Evolutionary conservation across 92 coral and sea anemone genomes (phyloP).

Genomic region (Bergia sp.): DNA sequence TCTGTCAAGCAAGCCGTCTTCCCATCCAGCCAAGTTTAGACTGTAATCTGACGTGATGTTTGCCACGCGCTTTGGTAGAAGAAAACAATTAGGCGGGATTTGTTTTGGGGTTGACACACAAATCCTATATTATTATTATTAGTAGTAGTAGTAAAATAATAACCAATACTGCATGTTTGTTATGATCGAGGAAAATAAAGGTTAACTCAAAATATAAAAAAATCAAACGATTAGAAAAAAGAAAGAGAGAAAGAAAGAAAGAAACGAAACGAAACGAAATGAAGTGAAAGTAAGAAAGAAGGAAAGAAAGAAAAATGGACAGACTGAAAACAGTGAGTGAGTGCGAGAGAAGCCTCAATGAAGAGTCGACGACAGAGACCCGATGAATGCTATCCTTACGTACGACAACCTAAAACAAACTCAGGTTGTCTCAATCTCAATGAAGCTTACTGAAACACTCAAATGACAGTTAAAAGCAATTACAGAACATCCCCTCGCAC

Average conservation of each 20-base stretch:
- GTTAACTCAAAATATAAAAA: background rate
- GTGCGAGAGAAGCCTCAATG: background rate
- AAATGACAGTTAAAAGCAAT: too few relatives aligned
- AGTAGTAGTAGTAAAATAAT: background rate
- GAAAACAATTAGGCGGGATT: too few relatives aligned
- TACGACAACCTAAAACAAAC: too few relatives aligned
- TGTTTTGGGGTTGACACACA: background rate
- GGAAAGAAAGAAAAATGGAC: background rate
- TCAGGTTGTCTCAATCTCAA: too few relatives aligned
- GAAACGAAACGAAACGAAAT: background rate
- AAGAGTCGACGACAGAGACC: background rate
- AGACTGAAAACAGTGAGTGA: background rate
- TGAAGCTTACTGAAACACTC: too few relatives aligned
- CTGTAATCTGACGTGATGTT: conserved; percentile 69
- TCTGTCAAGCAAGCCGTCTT: conserved; percentile 81
- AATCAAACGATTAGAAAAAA: background rate
- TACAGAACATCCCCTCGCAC: too few relatives aligned
- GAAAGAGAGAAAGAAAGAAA: background rate
- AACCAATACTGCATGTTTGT: background rate
- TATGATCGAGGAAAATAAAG: too few relatives aligned
- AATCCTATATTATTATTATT: background rate
- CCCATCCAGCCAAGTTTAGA: conserved; percentile 95
- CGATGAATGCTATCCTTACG: too few relatives aligned
- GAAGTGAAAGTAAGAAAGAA: too few relatives aligned
- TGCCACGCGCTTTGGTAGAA: conserved; percentile 61